Base-by-base conservation (phyloP, 2,797 vertebrate species). In the Gastrophryne carolinensis region DNA sequence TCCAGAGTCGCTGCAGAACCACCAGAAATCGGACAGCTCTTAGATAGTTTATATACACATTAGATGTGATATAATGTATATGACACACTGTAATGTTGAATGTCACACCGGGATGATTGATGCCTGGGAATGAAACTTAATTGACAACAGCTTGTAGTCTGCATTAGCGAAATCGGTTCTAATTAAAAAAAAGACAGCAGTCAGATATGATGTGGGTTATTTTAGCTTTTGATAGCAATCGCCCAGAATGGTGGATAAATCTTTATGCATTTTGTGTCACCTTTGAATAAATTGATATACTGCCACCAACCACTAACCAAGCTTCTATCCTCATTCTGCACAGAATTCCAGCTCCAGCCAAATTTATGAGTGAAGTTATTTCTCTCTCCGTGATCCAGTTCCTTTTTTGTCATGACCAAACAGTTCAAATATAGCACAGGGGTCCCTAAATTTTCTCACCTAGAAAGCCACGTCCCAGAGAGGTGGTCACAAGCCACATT, bases 41-140 rank as follows among this genome's bases (percentile, higher is more conserved):
- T 23, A 39, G n/a, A 24, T 41, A 23, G 26, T 62, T 54, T 41
- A 19, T 62, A 62, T 62, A 62, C 32, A 37, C 13, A 1, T 61
- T 37, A 23, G 11, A 13, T 61, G 39, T 62, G 21, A 62, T 39
- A 37, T 35, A 13, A 61, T 37, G 35, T 37, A 37, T 62, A 41
- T 62, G 60, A 41, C 21, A 41, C n/a, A n/a, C n/a, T n/a, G n/a
- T n/a, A n/a, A n/a, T n/a, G n/a, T n/a, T n/a, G n/a, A n/a, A n/a
- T n/a, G 60, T 62, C 60, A 62, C 32, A 62, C 60, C 24, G 35
- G 23, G 34, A 12, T 62, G 60, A 62, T 37, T 34, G 34, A 37
- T 62, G 32, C 60, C 60, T 19, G n/a, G 11, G 26, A 62, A 39
- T 62, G 11, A 62, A 37, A 62, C 23, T 21, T 39, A 62, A 62